These are phyloP conservation scores for Agapornis canus DNA, from an alignment of 2,797 vertebrate genomes.

Conservation along the genomic window DNA sequence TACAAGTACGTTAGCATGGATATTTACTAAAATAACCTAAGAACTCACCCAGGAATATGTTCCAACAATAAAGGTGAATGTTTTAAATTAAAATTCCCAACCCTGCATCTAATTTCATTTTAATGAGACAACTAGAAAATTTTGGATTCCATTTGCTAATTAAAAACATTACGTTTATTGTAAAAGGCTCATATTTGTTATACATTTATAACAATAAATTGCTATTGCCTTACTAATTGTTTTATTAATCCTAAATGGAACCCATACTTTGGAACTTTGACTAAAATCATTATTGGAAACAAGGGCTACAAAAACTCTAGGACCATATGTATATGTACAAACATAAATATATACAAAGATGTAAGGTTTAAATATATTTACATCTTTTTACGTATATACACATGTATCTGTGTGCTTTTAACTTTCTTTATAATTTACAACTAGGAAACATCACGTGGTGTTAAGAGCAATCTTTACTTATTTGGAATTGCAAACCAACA, in stretches of 20 bases:
- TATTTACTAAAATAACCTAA: background rate
- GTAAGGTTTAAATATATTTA: background rate
- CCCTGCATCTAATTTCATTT: constrained; percentile 14
- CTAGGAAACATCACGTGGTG: background rate
- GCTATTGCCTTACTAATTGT: background rate
- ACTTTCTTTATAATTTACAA: background rate
- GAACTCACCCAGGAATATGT: background rate
- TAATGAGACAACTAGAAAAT: constrained; percentile 21
- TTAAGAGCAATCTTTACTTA: background rate
- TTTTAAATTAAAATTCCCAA: constrained; percentile 46
- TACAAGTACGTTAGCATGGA: constrained; percentile 2
- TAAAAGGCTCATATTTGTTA: background rate
- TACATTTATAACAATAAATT: background rate
- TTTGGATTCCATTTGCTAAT: constrained; percentile 3
- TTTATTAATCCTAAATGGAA: background rate
- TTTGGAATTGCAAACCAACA: background rate
- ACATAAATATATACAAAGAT: background rate
- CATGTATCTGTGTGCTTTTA: background rate
- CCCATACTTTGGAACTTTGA: background rate
- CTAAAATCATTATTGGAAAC: background rate
- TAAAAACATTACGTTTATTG: background rate
- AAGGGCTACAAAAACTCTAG: background rate
- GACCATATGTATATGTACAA: background rate
- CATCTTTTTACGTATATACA: background rate
- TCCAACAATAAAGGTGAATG: constrained; percentile 1